Base-by-base conservation (phyloP, 2,113 vertebrate species). In the Tragelaphus scriptus region DNA sequence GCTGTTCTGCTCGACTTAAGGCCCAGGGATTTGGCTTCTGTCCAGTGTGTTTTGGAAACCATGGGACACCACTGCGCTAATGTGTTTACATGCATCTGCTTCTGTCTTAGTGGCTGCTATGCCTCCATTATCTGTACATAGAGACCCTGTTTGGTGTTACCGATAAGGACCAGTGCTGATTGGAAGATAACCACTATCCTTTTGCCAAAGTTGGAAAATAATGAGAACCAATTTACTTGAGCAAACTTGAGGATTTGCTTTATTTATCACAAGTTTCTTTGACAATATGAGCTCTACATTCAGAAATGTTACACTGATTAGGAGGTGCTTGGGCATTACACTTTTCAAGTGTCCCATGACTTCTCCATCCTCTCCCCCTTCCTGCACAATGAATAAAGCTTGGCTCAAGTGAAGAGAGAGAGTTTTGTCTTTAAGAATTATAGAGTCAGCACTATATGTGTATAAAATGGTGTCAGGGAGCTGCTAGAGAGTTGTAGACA, bases 61-160 rank as follows among this genome's bases (percentile, higher is more conserved):
- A 55, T 91, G 87, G 96, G 95, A 97, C 55, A 97, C 92, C 6
- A 68, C 97, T 98, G 59, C 61, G 80, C 25, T 71, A 79, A 93
- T 55, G 1, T 82, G 92, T 97, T 94, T n/a, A 97, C 94, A 96
- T 68, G 14, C 97, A 97, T 65, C 79, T 96, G 90, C 63, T 97
- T 97, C 51, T 97, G 75, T 98, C 97, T 93, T 92, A 98, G 98
- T 94, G 15, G 90, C 97, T 98, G 97, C 94, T 96, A 94, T 93
- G 95, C 97, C 97, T 96, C 90, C 98, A 97, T 98, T 98, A 96
- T 97, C 94, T 97, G 98, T 98, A 98, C 85, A 88, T 95, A 98
- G 94, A 97, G 96, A 97, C 87, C 93, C 81, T 98, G 97, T 98
- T 98, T 88, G 94, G 65, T 96, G 98, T 98, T 96, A 97, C 71